Conservation (phyloP, 1,140 invertebrate genomes). For the Pteromalus puparum region DNA sequence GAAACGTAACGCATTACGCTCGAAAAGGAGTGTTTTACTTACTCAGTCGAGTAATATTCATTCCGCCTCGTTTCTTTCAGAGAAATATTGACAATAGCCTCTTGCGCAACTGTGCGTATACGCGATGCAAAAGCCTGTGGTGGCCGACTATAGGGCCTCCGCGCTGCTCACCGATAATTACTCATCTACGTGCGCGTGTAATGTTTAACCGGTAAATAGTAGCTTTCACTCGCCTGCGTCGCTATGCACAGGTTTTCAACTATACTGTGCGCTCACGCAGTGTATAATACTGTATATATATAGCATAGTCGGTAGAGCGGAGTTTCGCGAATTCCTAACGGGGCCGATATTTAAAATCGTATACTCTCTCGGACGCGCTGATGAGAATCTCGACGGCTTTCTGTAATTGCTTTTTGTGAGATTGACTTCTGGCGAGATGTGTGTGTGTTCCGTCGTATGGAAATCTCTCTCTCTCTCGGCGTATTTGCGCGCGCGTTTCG, state of each 20-base stretch:
- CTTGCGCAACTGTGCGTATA: conserved; percentile 18
- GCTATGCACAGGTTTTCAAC: not conserved
- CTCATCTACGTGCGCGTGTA: conserved; percentile 47
- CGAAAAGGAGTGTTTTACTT: conserved; percentile 33
- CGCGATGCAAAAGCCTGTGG: not conserved
- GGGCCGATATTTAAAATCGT: conserved; percentile 22
- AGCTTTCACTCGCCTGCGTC: conserved; percentile 57
- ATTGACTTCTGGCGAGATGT: not conserved
- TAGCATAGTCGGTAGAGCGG: not conserved
- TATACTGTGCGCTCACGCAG: not conserved
- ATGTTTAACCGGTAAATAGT: conserved; percentile 59
- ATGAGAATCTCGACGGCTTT: not conserved
- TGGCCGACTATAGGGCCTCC: not conserved
- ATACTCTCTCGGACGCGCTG: not conserved
- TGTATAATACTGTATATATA: not conserved
- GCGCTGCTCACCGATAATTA: conserved; percentile 30
- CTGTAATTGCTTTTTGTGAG: not conserved
- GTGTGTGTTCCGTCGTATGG: not conserved
- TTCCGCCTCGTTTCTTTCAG: conserved; percentile 22
- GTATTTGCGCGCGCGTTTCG: not conserved
- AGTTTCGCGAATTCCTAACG: conserved; percentile 20
- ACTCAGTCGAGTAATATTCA: conserved; percentile 12
- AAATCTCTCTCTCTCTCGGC: not conserved
- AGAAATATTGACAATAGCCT: conserved; percentile 47
- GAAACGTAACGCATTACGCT: conserved; percentile 10